Conservation (phyloP, 1,140 invertebrate species). For the Lethrus apterus region DNA sequence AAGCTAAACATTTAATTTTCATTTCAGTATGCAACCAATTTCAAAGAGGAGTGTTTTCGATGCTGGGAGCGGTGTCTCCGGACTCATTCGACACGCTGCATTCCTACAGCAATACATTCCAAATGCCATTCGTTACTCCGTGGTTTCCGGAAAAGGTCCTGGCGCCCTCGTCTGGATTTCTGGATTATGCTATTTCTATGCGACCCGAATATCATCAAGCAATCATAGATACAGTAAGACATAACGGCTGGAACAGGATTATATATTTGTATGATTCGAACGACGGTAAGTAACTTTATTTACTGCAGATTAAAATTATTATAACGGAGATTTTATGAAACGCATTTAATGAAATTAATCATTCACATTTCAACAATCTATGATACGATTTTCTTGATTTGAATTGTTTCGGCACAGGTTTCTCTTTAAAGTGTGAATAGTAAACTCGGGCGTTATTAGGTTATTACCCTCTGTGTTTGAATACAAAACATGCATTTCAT, state of each 20-base stretch:
- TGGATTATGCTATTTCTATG: slow-evolving; percentile 88
- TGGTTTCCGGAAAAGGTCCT: slow-evolving; percentile 88
- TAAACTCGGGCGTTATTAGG: not conserved
- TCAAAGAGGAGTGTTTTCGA: slow-evolving; percentile 79
- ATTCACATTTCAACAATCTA: too few relatives aligned
- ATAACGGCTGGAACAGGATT: slow-evolving; percentile 87
- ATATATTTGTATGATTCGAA: slow-evolving; percentile 94
- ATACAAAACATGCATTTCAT: too few relatives aligned
- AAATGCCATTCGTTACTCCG: slow-evolving; percentile 91
- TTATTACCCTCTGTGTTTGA: too few relatives aligned
- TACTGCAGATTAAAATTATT: not conserved
- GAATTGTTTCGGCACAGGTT: not conserved
- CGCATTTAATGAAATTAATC: too few relatives aligned
- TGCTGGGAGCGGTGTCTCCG: slow-evolving; percentile 84
- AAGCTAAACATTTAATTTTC: slow-evolving; percentile 7
- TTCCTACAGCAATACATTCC: slow-evolving; percentile 91
- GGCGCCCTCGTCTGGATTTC: slow-evolving; percentile 72
- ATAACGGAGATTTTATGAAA: not conserved
- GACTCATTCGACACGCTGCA: slow-evolving; percentile 91
- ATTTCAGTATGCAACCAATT: slow-evolving; percentile 88
- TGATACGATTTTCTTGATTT: not conserved
- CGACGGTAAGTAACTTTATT: slow-evolving; percentile 67
- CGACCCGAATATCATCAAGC: slow-evolving; percentile 90
- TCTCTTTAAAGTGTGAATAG: not conserved
- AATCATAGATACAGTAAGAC: slow-evolving; percentile 84